These are phyloP conservation scores for Clarias gariepinus DNA, from an alignment of 2,113 vertebrate genomes.

Conservation along the genomic window DNA sequence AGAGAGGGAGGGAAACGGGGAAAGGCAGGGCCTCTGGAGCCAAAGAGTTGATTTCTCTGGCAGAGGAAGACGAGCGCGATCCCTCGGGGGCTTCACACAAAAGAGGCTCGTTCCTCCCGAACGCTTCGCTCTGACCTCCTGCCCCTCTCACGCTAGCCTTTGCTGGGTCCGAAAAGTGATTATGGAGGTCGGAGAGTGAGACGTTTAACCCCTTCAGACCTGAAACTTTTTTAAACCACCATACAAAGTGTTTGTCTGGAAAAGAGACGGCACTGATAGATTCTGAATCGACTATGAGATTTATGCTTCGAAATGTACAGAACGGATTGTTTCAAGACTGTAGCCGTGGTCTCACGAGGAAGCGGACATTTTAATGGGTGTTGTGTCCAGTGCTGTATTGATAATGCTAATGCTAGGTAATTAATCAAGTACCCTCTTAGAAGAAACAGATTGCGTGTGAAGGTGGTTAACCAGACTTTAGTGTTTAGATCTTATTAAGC, in stretches of 20 bases:
- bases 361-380: background rate
- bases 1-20: conserved; percentile 68
- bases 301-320: background rate
- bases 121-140: conserved; percentile 77
- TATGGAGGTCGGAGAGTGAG: background rate
- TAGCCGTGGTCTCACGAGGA: background rate
- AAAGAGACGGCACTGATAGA: background rate
- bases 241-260: background rate
- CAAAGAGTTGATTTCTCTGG: conserved; percentile 73
- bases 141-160: conserved; percentile 77
- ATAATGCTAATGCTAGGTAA: background rate
- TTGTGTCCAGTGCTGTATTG: background rate
- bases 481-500: background rate
- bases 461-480: no score
- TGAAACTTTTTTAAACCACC: background rate
- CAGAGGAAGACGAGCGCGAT: conserved; percentile 73
- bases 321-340: background rate
- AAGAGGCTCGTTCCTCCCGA: conserved; percentile 78
- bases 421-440: background rate
- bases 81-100: conserved; percentile 74
- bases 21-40: conserved; percentile 64
- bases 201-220: background rate
- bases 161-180: conserved; percentile 67
- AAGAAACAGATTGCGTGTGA: background rate
- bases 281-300: background rate